Evolutionary conservation across 2,888 invertebrate genomes (phyloP), one percentile per base, ranked within the genome.

Genomic region (Augochlorella aurata): DNA sequence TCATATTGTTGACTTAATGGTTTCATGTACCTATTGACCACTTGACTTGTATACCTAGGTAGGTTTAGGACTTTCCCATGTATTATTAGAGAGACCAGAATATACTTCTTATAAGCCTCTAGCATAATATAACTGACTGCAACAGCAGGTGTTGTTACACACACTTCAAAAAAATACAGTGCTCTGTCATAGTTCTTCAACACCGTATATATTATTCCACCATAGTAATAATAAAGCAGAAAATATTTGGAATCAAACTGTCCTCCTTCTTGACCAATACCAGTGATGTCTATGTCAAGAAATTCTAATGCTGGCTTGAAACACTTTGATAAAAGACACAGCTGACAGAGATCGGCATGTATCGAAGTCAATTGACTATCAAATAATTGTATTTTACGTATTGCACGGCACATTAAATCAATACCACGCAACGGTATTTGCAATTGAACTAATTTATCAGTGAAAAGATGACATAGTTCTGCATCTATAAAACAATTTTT

Each of bases 81-180:
- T 82, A 98, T 94, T 92, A 99, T 97, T 78, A 99, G 95, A 58
- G 98, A 98, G 54, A 99, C 97, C 86, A 99, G 95, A 90, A 99
- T 97, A 92, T 97, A 99, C 94, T 99, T 99, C 94, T 99, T 99
- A 94, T 99, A 99, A 18, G 99, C 97, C 94, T 99, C 99, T 82
- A 99, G 94, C 98, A 99, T 99, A 82, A 99, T 98, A 93, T 98
- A 98, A 82, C 99, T 99, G 81, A 99, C 97, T 54, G 98, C 97
- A 94, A 97, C 96, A 49, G 98, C 97, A 4, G 99, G 99, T n/a
- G 98, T 98, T 45, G 98, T 98, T 79, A 98, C 96, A 79, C 97
- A 98, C 24, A 98, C 98, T 96, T 99, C 99, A 94, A 98, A 98
- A 94, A 98, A 99, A 94, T 98, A 99, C 82, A 98, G 94, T 12